Conservation (phyloP, 1,140 invertebrate species). For the Rhizoglyphus robini region DNA sequence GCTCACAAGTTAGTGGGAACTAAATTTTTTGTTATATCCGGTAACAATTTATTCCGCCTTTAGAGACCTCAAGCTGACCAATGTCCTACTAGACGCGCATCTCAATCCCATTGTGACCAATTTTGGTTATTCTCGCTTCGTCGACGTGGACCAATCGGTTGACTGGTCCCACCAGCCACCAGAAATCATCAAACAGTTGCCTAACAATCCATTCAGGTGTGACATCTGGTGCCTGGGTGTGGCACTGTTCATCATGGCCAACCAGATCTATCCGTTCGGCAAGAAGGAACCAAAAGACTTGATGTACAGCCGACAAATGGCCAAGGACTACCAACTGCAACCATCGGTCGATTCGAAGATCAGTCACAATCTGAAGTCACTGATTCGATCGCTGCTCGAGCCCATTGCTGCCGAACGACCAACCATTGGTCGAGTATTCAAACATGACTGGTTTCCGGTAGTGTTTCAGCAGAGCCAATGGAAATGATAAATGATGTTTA, state of each 20-base stretch:
- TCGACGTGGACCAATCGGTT: background rate
- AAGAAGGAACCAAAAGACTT: constrained; percentile 33
- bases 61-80: constrained; percentile 16
- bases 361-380: constrained; percentile 48
- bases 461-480: too few species aligned
- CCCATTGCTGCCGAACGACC: constrained; percentile 40
- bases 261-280: constrained; percentile 33
- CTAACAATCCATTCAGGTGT: constrained; percentile 26
- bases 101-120: constrained; percentile 17
- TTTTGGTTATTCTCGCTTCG: constrained; percentile 17
- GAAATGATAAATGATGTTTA: too few species aligned
- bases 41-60: too few species aligned
- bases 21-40: too few species aligned
- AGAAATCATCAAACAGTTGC: constrained; percentile 19
- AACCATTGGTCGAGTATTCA: background rate
- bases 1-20: too few species aligned
- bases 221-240: constrained; percentile 30
- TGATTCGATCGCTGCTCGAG: constrained; percentile 59
- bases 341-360: constrained; percentile 44
- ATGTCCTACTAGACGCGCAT: constrained; percentile 12
- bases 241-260: constrained; percentile 29
- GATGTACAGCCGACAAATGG: constrained; percentile 41
- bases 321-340: constrained; percentile 42
- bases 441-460: background rate
- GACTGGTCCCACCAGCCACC: constrained; percentile 14